phyloP scores from a whole-genome alignment of 2,797 vertebrate genomes.

The Enoplosus armatus region DNA sequence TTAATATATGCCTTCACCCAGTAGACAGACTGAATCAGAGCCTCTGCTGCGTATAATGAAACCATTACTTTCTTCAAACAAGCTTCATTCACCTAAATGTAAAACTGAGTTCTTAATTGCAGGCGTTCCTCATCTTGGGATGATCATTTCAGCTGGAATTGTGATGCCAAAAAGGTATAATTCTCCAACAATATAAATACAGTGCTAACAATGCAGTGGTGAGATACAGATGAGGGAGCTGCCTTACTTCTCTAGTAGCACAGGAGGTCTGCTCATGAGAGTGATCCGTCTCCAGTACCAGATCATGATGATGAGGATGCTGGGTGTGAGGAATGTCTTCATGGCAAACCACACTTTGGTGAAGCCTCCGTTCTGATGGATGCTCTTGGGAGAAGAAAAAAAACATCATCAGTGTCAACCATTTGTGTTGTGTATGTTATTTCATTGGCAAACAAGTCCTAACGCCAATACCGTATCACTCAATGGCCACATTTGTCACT shows the following conservation, averaged over 20 bases:
- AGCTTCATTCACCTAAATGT: not conserved
- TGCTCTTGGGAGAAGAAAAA: conserved; percentile 83
- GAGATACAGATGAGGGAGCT: not conserved
- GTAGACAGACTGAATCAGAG: conserved; percentile 6
- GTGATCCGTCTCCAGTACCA: conserved; percentile 99
- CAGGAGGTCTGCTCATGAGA: conserved; percentile 93
- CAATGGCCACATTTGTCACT: not conserved
- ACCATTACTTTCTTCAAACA: not conserved
- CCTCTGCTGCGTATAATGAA: not conserved
- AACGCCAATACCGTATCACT: not conserved
- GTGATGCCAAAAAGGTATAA: not conserved
- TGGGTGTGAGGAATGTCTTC: conserved; percentile 98
- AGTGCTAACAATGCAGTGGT: not conserved
- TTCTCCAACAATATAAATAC: not conserved
- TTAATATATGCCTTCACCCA: conserved; percentile 46
- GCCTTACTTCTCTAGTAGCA: conserved; percentile 97
- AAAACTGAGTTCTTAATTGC: not conserved
- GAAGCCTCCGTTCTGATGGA: conserved; percentile 98
- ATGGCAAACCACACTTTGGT: conserved; percentile 99
- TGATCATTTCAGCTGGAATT: not conserved
- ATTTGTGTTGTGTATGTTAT: not conserved
- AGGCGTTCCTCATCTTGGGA: not conserved
- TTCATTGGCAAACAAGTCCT: not conserved
- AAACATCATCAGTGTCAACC: not conserved
- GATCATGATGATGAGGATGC: conserved; percentile 96